Evolutionary conservation across 2,888 invertebrate genomes (phyloP).

Genomic region (Artemia sp.): DNA sequence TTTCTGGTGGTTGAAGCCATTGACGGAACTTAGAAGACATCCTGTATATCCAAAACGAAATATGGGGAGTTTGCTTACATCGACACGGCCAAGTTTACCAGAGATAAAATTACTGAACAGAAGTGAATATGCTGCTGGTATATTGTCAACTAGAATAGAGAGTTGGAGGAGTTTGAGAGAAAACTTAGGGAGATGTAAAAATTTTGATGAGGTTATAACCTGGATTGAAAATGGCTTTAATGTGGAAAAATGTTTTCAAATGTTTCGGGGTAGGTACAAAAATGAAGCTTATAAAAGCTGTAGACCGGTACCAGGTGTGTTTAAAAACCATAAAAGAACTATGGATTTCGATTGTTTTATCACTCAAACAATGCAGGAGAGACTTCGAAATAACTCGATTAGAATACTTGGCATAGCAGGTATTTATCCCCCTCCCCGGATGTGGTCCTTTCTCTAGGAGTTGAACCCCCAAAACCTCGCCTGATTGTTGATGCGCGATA

Average conservation of each 20-base stretch:
- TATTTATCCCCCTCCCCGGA: neutral
- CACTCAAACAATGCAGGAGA: neutral
- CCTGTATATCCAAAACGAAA: no score
- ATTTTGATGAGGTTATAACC: no score
- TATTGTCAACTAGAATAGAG: neutral
- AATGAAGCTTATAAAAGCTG: neutral
- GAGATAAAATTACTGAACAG: no score
- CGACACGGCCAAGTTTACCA: no score
- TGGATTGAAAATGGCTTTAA: neutral
- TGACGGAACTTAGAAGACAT: no score
- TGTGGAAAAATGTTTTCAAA: neutral
- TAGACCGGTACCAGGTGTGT: neutral
- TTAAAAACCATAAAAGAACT: neutral
- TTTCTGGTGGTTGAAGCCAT: no score
- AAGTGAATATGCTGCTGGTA: neutral
- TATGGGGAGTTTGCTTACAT: no score
- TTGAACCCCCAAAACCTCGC: neutral
- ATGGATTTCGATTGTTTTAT: neutral
- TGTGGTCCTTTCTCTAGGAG: neutral
- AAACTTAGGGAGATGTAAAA: neutral
- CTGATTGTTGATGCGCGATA: neutral
- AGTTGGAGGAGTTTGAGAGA: neutral
- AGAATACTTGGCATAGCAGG: neutral
- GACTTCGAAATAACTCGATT: neutral
- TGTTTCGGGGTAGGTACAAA: neutral